These are phyloP conservation scores for Platyscapa corneri DNA, from an alignment of 1,140 invertebrate genomes.

Conservation along the genomic window DNA sequence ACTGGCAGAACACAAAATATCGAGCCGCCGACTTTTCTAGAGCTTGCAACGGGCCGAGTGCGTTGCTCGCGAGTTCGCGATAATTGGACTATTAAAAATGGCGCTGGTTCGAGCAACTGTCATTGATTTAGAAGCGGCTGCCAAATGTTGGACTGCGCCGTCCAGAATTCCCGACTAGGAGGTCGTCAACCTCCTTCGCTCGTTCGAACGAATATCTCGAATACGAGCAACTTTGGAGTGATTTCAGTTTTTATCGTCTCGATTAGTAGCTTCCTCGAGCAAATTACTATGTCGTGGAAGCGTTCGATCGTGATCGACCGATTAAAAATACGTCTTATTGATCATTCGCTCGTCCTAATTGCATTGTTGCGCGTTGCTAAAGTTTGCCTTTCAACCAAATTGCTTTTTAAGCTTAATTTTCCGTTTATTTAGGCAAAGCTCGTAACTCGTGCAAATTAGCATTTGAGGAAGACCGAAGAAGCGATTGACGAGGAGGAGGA, in stretches of 20 bases:
- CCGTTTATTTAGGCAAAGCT: too few species aligned
- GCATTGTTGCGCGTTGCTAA: background rate
- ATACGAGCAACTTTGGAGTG: background rate
- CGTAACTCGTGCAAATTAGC: too few species aligned
- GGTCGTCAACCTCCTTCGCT: background rate
- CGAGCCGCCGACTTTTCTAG: background rate
- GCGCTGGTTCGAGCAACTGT: too few species aligned
- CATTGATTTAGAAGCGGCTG: background rate
- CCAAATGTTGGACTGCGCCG: background rate
- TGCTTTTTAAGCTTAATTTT: background rate
- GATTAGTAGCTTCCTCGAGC: background rate
- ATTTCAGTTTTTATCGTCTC: background rate
- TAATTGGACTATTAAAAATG: too few species aligned
- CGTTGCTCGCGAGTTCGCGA: too few species aligned
- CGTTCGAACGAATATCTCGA: background rate
- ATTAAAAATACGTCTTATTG: background rate
- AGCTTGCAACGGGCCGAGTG: background rate
- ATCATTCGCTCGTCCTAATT: background rate
- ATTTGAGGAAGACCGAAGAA: too few species aligned
- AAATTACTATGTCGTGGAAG: background rate
- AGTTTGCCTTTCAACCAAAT: background rate
- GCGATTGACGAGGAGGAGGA: too few species aligned
- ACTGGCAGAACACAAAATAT: background rate
- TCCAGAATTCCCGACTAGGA: background rate
- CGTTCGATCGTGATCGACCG: background rate